phyloP scores from a whole-genome alignment of 1,140 invertebrate genomes.

The Diachasma alloeum region DNA sequence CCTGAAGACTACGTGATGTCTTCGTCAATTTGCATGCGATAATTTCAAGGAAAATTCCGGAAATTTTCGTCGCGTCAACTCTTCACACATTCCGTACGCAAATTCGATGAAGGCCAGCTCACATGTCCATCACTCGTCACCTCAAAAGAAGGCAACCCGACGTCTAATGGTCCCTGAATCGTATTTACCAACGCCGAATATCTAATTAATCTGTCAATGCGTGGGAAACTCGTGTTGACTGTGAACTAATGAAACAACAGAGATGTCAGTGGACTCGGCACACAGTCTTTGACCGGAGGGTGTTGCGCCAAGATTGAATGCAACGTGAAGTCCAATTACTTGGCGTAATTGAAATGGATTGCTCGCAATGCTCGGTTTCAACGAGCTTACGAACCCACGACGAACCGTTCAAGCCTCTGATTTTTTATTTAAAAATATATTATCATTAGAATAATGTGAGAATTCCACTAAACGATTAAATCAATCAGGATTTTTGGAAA shows the following conservation, averaged over 20 bases:
- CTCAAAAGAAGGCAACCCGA: too few relatives aligned
- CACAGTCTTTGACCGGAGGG: background rate
- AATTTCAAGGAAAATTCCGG: too few relatives aligned
- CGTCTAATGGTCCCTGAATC: too few relatives aligned
- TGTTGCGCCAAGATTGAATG: constrained; percentile 1
- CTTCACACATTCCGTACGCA: too few relatives aligned
- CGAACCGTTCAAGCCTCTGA: background rate
- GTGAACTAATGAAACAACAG: background rate
- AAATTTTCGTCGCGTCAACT: too few relatives aligned
- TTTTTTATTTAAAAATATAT: background rate
- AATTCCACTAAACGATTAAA: background rate
- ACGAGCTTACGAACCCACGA: background rate
- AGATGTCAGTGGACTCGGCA: background rate
- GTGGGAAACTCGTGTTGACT: background rate
- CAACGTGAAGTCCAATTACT: constrained; percentile 15
- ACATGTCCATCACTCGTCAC: too few relatives aligned
- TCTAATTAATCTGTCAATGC: background rate
- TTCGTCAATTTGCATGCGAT: too few relatives aligned
- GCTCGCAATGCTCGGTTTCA: background rate
- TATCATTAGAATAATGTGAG: background rate
- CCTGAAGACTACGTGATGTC: too few relatives aligned
- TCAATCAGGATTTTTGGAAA: background rate
- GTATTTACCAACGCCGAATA: too few relatives aligned
- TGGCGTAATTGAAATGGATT: constrained; percentile 11
- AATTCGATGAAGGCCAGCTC: too few relatives aligned